phyloP scores from a whole-genome alignment of 2,888 invertebrate species.

The Monoplex corrugatus region DNA sequence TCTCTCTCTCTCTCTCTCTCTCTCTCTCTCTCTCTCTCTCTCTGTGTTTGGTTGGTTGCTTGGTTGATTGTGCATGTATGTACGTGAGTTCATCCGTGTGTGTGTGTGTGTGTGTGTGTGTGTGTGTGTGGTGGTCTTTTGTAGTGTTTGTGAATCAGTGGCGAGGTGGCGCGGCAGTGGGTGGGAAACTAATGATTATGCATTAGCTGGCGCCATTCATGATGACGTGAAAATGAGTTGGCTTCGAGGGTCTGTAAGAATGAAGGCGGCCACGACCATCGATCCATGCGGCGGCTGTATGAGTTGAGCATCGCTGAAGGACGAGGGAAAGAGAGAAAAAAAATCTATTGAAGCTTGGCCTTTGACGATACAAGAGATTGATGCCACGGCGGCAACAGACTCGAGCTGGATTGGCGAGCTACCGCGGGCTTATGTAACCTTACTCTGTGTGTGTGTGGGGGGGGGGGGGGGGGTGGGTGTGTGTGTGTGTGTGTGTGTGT shows the following conservation, averaged over 20 bases:
- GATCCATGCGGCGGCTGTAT: background rate
- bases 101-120: slow-evolving; percentile 21
- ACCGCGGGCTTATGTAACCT: too few relatives aligned
- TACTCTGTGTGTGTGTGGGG: too few relatives aligned
- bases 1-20: slow-evolving; percentile 28
- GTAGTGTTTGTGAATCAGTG: background rate
- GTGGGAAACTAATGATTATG: background rate
- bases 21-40: slow-evolving; percentile 36
- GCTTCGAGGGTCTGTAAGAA: background rate
- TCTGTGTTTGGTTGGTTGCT: background rate
- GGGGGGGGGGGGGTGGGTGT: too few relatives aligned
- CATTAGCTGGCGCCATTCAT: background rate
- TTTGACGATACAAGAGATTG: too few relatives aligned
- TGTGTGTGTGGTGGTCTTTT: background rate
- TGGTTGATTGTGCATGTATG: too few relatives aligned
- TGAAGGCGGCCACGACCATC: background rate
- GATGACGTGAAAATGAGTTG: background rate
- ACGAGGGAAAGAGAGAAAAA: background rate
- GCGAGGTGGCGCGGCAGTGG: background rate
- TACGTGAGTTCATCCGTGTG: too few relatives aligned
- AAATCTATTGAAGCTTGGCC: background rate
- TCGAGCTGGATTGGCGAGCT: too few relatives aligned
- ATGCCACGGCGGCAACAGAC: too few relatives aligned
- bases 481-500: too few relatives aligned
- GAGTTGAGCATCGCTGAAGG: background rate